phyloP scores from a whole-genome alignment of 2,797 vertebrate genomes.

The Ibycter americanus region DNA sequence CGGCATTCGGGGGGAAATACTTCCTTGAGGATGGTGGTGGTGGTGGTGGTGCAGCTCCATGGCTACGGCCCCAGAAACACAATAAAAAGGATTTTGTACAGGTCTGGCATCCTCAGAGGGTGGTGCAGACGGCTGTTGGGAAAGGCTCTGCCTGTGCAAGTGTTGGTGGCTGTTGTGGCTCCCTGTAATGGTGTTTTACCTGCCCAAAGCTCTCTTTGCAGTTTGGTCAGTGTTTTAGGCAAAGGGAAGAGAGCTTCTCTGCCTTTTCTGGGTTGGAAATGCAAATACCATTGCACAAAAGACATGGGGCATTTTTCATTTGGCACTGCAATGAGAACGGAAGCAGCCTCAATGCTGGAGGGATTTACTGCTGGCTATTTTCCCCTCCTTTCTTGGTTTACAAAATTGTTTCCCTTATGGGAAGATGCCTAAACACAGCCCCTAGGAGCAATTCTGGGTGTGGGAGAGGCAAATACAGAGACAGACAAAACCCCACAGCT shows the following conservation, averaged over 20 bases:
- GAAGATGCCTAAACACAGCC: background rate
- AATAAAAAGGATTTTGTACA: background rate
- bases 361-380: background rate
- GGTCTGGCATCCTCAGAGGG: background rate
- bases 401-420: background rate
- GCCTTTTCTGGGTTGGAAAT: background rate
- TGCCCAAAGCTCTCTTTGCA: background rate
- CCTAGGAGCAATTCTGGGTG: background rate
- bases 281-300: background rate
- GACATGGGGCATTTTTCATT: background rate
- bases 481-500: background rate
- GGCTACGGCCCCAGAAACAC: accelerated
- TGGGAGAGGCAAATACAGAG: background rate
- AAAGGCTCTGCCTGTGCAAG: background rate
- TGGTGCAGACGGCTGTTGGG: accelerated
- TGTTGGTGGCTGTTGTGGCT: background rate
- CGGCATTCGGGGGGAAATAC: accelerated
- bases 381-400: background rate
- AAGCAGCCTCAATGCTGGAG: accelerated
- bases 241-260: background rate
- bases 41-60: background rate
- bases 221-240: too few species aligned
- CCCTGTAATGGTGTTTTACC: background rate
- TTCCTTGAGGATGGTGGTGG: accelerated
- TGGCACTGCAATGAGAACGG: background rate